Conservation (phyloP, 1,140 invertebrate genomes). For the Propsilocerus akamusi region DNA sequence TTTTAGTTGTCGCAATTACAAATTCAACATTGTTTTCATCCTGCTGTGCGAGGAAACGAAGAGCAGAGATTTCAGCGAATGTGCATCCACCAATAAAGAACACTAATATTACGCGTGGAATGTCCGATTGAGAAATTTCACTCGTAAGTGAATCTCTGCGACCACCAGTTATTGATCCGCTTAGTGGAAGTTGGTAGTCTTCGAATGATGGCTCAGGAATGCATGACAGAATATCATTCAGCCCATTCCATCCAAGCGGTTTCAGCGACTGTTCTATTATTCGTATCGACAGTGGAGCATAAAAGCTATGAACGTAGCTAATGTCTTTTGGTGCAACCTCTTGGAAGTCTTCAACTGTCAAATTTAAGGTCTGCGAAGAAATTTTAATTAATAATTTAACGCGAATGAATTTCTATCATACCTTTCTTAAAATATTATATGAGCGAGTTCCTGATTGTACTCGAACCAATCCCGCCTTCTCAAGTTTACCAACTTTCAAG, state of each 20-base stretch:
- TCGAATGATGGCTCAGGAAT: slow-evolving; percentile 38
- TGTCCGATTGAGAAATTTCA: slow-evolving; percentile 44
- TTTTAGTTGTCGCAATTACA: slow-evolving; percentile 79
- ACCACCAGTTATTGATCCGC: slow-evolving; percentile 25
- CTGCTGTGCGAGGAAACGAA: slow-evolving; percentile 79
- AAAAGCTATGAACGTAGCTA: slow-evolving; percentile 83
- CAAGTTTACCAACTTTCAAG: slow-evolving; percentile 67
- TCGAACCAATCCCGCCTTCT: slow-evolving; percentile 68
- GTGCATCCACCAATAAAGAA: slow-evolving; percentile 95
- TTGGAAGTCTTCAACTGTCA: slow-evolving; percentile 74
- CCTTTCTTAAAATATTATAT: slow-evolving; percentile 51
- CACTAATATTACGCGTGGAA: slow-evolving; percentile 65
- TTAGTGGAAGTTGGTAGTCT: slow-evolving; percentile 31
- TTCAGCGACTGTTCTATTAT: slow-evolving; percentile 70
- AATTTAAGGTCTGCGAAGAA: slow-evolving; percentile 39
- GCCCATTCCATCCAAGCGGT: slow-evolving; percentile 36
- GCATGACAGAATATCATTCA: slow-evolving; percentile 38
- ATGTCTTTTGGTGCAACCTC: slow-evolving; percentile 76
- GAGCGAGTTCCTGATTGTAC: slow-evolving; percentile 46
- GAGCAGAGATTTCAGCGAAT: slow-evolving; percentile 83
- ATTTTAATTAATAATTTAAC: slow-evolving; percentile 1
- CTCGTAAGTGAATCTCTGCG: slow-evolving; percentile 37
- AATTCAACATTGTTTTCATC: slow-evolving; percentile 87
- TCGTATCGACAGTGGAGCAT: slow-evolving; percentile 82
- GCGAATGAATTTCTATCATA: slow-evolving; percentile 11